Base-by-base conservation (phyloP, 1,140 invertebrate genomes). In the Venturia canescens region DNA sequence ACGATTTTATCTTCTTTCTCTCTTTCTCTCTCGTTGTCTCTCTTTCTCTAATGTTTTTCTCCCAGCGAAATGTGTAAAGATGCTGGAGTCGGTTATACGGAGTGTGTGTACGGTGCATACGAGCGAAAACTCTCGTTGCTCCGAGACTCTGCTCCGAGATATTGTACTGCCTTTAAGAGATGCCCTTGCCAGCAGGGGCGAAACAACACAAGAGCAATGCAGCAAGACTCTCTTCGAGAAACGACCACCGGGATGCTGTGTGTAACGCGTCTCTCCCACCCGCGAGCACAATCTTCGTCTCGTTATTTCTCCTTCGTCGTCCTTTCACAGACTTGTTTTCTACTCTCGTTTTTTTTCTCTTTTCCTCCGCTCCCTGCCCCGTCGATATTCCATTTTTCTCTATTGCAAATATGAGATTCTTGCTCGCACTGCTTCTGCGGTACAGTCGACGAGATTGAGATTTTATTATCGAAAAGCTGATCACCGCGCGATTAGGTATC, bases 101-200 rank as follows among this genome's bases (percentile, higher is more conserved):
- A n/a, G 38, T 44, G 53, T 44, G 53, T 31, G 72, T 76, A 76
- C 53, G 72, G 72, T 63, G 53, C 72, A 76, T 26, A 69, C 66
- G 66, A 31, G 66, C 66, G 60, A 29, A 69, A 69, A 69, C 66
- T 69, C 66, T 69, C 66, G 75, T 29, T 31, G 34, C 72, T 76
- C 48, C 53, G 60, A n/a, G n/a, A 44, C 57, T 66, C 31, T 16
- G 34, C 53, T 57, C 71, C 34, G 29, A 53, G 53, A 63, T n/a
- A 63, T 63, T 26, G 60, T 69, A n/a, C 60, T 23, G 13, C 13
- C 23, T 66, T 66, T 31, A 38, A 38, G 50, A 38, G 18, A 38
- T 63, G 74, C 74, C 74, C 74, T 76, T 76, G 71, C 44, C 71
- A 29, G 70, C 70, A 48, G 70, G 70, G 31, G 70, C 70, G 16